phyloP scores from a whole-genome alignment of 2,888 invertebrate species.

The Thera britannica region DNA sequence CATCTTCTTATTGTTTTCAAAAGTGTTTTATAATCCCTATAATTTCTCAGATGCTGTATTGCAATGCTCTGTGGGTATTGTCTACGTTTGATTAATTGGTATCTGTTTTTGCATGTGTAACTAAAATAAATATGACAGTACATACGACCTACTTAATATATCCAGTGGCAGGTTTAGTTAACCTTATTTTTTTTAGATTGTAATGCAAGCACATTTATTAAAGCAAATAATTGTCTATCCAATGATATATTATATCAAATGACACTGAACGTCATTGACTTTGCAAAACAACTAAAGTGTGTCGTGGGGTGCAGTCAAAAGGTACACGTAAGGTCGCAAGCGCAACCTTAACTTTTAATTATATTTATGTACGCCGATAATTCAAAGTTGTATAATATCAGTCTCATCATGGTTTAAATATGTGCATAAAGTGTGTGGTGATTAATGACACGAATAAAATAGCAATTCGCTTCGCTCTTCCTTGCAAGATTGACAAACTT shows the following conservation, averaged over 20 bases:
- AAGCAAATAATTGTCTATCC: conserved; percentile 17
- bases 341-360: conserved; percentile 45
- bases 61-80: too few relatives aligned
- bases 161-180: neutral
- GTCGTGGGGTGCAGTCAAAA: conserved; percentile 29
- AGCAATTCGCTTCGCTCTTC: conserved; percentile 26
- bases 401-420: conserved; percentile 43
- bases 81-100: too few relatives aligned
- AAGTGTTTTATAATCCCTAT: too few relatives aligned
- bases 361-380: conserved; percentile 49
- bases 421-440: conserved; percentile 36
- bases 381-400: conserved; percentile 44
- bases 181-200: conserved; percentile 9
- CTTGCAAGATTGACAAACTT: conserved; percentile 9
- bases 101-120: too few relatives aligned
- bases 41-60: too few relatives aligned
- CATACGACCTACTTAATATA: neutral
- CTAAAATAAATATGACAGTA: too few relatives aligned
- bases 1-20: too few relatives aligned
- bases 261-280: conserved; percentile 23
- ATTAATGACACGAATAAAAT: conserved; percentile 33
- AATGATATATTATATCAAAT: conserved; percentile 23
- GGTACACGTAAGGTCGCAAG: conserved; percentile 45
- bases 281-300: conserved; percentile 14
- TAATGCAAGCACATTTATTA: conserved; percentile 6